A percentile compares a stretch with the other conserved stretches of the same genome.
These are phyloP conservation scores for Bombyx mandarina DNA, from an alignment of 1,140 invertebrate species.

Conservation along the genomic window DNA sequence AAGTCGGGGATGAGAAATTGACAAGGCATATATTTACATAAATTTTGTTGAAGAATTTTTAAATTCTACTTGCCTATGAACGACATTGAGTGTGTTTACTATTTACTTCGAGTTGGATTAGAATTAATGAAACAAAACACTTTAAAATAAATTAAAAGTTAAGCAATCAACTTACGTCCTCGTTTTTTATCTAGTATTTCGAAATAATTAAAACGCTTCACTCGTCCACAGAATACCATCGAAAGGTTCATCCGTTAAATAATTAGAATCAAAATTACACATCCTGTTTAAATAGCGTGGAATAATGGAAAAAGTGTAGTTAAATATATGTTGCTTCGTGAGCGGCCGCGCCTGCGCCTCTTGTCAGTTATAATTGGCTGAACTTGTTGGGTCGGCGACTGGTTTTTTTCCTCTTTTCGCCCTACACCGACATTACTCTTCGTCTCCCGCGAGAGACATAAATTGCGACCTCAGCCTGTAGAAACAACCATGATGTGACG, in stretches of 20 bases:
- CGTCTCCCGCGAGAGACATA: conserved; percentile 65
- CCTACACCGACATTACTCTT: conserved; percentile 63
- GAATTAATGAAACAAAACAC: no score
- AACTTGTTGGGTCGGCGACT: conserved; percentile 63
- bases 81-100: no score
- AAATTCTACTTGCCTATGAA: no score
- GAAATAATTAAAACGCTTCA: no score
- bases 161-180: no score
- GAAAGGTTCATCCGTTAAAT: conserved; percentile 18
- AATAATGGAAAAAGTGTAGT: conserved; percentile 5
- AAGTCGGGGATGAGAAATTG: no score
- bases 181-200: no score
- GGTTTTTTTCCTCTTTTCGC: conserved; percentile 55
- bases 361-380: conserved; percentile 72
- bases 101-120: no score
- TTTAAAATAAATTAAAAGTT: no score
- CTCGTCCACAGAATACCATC: conserved; percentile 3
- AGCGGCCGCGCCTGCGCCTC: conserved; percentile 32
- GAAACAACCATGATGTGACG: conserved; percentile 61
- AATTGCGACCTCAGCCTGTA: conserved; percentile 56
- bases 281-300: background rate
- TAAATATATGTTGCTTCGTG: conserved; percentile 21
- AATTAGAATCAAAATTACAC: conserved; percentile 7
- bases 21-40: no score
- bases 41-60: no score